Percentiles rank a stretch among this genome's conserved stretches.
Evolutionary conservation across 2,797 vertebrate species (phyloP).

Genomic region (Alosa sapidissima): DNA sequence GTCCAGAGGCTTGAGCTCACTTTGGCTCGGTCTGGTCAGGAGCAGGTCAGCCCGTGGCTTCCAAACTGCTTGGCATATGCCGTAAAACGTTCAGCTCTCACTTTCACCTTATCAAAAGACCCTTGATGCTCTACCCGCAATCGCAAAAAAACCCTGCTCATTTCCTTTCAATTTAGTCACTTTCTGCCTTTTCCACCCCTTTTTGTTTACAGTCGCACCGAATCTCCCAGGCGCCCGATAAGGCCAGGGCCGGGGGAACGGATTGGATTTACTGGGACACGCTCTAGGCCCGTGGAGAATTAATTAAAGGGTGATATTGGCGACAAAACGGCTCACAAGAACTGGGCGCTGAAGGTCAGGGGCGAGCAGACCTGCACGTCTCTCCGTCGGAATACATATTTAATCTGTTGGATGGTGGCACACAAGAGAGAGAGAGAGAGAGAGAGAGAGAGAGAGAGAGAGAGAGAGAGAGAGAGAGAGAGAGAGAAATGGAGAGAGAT

Average conservation of each 20-base stretch:
- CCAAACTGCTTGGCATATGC: conserved; percentile 46
- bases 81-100: conserved; percentile 44
- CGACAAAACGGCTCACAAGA: conserved; percentile 51
- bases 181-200: conserved; percentile 48
- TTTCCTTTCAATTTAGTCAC: neutral
- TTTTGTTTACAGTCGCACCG: conserved; percentile 67
- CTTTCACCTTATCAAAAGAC: conserved; percentile 35
- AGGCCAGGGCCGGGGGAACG: conserved; percentile 57
- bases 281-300: conserved; percentile 63
- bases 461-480: neutral
- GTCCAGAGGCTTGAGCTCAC: conserved; percentile 31
- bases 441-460: neutral
- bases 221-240: conserved; percentile 64
- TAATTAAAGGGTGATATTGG: conserved; percentile 69
- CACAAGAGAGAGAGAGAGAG: neutral
- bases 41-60: conserved; percentile 19
- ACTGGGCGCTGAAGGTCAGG: conserved; percentile 66
- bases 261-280: conserved; percentile 68
- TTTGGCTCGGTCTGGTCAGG: conserved; percentile 22
- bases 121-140: neutral
- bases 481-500: conserved; percentile 15
- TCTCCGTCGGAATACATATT: conserved; percentile 67
- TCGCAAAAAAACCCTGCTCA: neutral
- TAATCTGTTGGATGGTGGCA: conserved; percentile 55
- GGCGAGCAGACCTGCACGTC: conserved; percentile 48